Percentiles rank a stretch among this genome's conserved stretches.
Evolutionary conservation across 2,888 invertebrate species (phyloP).

Genomic region (Cryptus armator): DNA sequence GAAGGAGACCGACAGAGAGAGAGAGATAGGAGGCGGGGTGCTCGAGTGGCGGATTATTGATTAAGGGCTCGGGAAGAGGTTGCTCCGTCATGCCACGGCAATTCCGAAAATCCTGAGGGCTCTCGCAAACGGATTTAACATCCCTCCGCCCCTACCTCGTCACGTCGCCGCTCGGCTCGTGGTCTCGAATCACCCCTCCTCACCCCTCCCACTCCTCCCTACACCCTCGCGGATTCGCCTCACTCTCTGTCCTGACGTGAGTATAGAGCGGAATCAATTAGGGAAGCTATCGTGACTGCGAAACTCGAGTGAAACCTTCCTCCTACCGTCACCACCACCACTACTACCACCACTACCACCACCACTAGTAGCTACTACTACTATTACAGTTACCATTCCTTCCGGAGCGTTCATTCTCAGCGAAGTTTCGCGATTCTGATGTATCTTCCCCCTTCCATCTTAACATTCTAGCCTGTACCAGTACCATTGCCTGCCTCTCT

Average conservation of each 20-base stretch:
- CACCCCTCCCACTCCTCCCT: background rate
- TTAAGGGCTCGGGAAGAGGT: conserved; percentile 75
- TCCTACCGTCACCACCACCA: conserved; percentile 12
- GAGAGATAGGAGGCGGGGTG: conserved; percentile 29
- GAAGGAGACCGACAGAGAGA: conserved; percentile 53
- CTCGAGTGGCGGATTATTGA: conserved; percentile 76
- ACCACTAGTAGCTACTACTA: background rate
- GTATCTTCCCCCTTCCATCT: conserved; percentile 20
- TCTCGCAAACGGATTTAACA: conserved; percentile 71
- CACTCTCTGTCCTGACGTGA: conserved; percentile 51
- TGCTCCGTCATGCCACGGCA: conserved; percentile 81
- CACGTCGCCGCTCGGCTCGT: conserved; percentile 51
- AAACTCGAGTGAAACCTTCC: conserved; percentile 64
- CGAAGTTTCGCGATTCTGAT: conserved; percentile 57
- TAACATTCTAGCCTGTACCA: conserved; percentile 26
- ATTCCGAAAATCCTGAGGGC: conserved; percentile 77
- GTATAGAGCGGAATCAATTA: conserved; percentile 71
- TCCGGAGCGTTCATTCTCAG: background rate
- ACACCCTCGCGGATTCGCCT: conserved; percentile 51
- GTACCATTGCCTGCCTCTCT: background rate
- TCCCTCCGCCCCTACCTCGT: conserved; percentile 44
- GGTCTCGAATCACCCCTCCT: conserved; percentile 26
- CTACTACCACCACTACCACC: conserved; percentile 8
- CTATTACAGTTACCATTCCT: conserved; percentile 24
- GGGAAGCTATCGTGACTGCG: conserved; percentile 69